Evolutionary conservation across 1,140 invertebrate species (phyloP).

Genomic region (Mactra quadrangularis): DNA sequence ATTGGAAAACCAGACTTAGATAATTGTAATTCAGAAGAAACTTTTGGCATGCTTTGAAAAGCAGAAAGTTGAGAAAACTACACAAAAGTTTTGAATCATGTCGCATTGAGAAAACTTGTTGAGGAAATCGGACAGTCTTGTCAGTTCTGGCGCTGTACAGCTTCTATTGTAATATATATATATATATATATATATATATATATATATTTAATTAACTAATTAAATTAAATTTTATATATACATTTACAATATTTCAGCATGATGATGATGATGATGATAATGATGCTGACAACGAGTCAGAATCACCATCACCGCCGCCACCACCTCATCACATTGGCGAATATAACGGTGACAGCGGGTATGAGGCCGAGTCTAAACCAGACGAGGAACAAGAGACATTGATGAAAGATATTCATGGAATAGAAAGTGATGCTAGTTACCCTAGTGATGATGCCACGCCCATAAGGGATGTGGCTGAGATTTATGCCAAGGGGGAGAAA

Average conservation of each 20-base stretch:
- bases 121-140: too few relatives aligned
- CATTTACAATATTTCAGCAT: slow-evolving; percentile 48
- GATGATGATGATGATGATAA: slow-evolving; percentile 56
- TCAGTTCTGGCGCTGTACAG: too few relatives aligned
- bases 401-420: slow-evolving; percentile 45
- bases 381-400: slow-evolving; percentile 71
- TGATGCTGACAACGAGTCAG: slow-evolving; percentile 60
- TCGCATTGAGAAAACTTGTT: too few relatives aligned
- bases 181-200: too few relatives aligned
- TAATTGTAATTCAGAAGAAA: too few relatives aligned
- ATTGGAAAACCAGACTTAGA: too few relatives aligned
- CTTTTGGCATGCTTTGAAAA: too few relatives aligned
- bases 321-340: slow-evolving; percentile 62
- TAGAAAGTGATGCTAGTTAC: slow-evolving; percentile 24
- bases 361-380: slow-evolving; percentile 76
- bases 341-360: slow-evolving; percentile 75
- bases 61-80: too few relatives aligned
- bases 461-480: not conserved
- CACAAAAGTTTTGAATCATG: too few relatives aligned
- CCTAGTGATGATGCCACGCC: slow-evolving; percentile 11
- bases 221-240: too few relatives aligned
- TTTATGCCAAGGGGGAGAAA: slow-evolving; percentile 23
- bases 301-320: slow-evolving; percentile 52
- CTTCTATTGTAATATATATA: too few relatives aligned
- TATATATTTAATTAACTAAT: too few relatives aligned